These are phyloP conservation scores for Oreochromis aureus DNA, from an alignment of 2,113 vertebrate genomes.

Conservation along the genomic window DNA sequence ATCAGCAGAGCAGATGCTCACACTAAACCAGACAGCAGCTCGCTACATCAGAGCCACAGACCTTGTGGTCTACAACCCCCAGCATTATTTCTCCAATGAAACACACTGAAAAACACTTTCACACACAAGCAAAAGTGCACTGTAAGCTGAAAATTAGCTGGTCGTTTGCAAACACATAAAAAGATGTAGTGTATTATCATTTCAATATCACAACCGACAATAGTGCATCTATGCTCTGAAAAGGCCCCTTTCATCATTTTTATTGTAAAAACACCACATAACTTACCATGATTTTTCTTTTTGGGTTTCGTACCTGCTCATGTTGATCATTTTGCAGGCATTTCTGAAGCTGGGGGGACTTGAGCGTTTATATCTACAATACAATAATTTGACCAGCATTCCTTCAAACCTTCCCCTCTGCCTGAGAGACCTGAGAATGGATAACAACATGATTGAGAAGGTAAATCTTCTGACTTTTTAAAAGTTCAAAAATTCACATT, in stretches of 20 bases:
- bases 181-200: neutral
- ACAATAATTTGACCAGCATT: conserved; percentile 88
- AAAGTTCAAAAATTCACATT: neutral
- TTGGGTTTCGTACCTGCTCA: neutral
- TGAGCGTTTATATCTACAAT: conserved; percentile 87
- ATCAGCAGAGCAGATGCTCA: neutral
- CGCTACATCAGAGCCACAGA: neutral
- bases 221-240: neutral
- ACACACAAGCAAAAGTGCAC: neutral
- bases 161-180: neutral
- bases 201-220: neutral
- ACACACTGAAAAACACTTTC: neutral
- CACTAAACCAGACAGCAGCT: neutral
- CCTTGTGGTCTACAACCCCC: neutral
- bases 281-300: neutral
- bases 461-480: conserved; percentile 45
- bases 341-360: conserved; percentile 81
- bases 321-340: conserved; percentile 39
- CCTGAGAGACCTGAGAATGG: conserved; percentile 83
- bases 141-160: neutral
- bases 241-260: neutral
- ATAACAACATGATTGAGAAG: conserved; percentile 84
- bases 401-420: conserved; percentile 82
- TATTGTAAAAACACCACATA: neutral
- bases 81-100: neutral